Conservation (phyloP, 2,888 invertebrate genomes). For the Lypha dubia region DNA sequence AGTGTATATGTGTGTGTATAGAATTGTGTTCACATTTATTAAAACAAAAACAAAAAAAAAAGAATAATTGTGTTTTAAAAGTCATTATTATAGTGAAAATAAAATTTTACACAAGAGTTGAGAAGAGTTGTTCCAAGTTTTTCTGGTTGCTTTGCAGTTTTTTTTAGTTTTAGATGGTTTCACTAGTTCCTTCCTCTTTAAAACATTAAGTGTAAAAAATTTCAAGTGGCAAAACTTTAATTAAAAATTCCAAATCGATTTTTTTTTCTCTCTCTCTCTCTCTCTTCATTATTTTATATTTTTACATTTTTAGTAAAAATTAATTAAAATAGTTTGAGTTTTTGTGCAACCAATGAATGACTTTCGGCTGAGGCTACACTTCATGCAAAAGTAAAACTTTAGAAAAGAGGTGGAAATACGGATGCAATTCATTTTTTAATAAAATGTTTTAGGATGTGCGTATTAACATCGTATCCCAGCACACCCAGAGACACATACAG, state of each 20-base stretch:
- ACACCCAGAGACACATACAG: background rate
- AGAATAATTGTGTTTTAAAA: slow-evolving; percentile 27
- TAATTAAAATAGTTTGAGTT: slow-evolving; percentile 63
- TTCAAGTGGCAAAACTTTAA: slow-evolving; percentile 71
- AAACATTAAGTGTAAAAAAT: slow-evolving; percentile 39
- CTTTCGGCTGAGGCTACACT: background rate
- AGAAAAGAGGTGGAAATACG: slow-evolving; percentile 14
- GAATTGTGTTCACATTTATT: slow-evolving; percentile 32
- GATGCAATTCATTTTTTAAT: background rate
- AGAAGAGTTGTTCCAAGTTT: slow-evolving; percentile 16
- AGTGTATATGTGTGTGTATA: background rate
- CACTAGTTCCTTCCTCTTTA: slow-evolving; percentile 17
- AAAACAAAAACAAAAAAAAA: slow-evolving; percentile 12
- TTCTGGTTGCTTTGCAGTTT: background rate
- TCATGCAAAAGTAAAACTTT: background rate
- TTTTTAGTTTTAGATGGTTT: slow-evolving; percentile 32
- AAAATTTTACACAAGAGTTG: slow-evolving; percentile 35
- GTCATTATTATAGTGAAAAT: slow-evolving; percentile 56
- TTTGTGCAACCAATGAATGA: background rate
- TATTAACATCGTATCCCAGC: background rate
- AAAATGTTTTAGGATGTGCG: background rate
- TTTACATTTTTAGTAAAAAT: slow-evolving; percentile 52
- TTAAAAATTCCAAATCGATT: slow-evolving; percentile 67
- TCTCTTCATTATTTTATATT: slow-evolving; percentile 19
- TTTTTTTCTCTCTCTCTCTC: slow-evolving; percentile 38